A percentile compares a stretch with the other conserved stretches of the same genome.
Evolutionary conservation across 2,888 invertebrate species (phyloP).

Genomic region (Branchellion lobata): DNA sequence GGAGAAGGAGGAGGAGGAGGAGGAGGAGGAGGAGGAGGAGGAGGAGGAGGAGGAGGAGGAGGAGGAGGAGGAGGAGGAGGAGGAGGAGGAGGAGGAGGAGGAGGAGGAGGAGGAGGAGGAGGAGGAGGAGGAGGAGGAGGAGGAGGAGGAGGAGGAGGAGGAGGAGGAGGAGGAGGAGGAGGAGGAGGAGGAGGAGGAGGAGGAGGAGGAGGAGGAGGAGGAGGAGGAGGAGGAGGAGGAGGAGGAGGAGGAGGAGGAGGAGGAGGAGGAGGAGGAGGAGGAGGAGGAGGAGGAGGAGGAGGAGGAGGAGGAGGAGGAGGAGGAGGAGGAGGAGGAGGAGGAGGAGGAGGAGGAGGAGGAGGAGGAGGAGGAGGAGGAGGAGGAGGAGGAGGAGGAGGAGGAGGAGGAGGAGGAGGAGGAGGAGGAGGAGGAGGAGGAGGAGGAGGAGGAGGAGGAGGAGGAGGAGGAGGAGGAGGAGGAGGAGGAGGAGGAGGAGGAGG

Average conservation of each 20-base stretch:
- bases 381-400: too few relatives aligned
- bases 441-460: not conserved
- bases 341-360: not conserved
- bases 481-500: not conserved
- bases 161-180: not conserved
- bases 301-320: slow-evolving; percentile 1
- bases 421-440: slow-evolving; percentile 5
- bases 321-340: not conserved
- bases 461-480: too few relatives aligned
- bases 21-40: too few relatives aligned
- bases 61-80: not conserved
- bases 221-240: not conserved
- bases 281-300: slow-evolving; percentile 8
- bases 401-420: not conserved
- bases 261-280: not conserved
- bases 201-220: not conserved
- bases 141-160: not conserved
- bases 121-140: not conserved
- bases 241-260: not conserved
- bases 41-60: too few relatives aligned
- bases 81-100: not conserved
- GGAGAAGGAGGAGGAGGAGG: not conserved
- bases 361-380: not conserved
- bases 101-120: not conserved
- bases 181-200: not conserved